Percentiles rank a stretch among this genome's conserved stretches.
Evolutionary conservation across 2,113 vertebrate genomes (phyloP).

Genomic region (Gasterosteus nipponicus): DNA sequence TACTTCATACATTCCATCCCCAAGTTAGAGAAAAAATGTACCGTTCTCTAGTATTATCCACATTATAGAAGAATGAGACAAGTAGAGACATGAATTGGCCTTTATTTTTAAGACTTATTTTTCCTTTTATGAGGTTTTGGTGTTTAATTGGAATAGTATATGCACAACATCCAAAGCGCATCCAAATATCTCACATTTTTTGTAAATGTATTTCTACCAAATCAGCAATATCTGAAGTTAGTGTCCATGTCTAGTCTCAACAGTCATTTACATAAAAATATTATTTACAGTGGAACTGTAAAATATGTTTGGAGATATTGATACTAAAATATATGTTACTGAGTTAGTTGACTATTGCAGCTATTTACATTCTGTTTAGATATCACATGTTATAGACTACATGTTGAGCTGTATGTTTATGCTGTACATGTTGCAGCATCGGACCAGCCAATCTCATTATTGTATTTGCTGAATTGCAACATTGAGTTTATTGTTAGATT

Average conservation of each 20-base stretch:
- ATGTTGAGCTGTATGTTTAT: slow-evolving; percentile 12
- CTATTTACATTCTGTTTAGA: slow-evolving; percentile 12
- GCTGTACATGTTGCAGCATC: slow-evolving; percentile 18
- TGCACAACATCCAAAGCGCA: slow-evolving; percentile 39
- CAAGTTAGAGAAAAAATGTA: slow-evolving; percentile 3
- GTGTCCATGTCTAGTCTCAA: slow-evolving; percentile 12
- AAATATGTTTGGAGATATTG: slow-evolving; percentile 21
- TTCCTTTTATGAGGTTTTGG: slow-evolving; percentile 34
- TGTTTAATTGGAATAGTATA: slow-evolving; percentile 18
- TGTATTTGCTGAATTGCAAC: background rate
- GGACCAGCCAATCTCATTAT: slow-evolving; percentile 1
- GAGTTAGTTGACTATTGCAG: background rate
- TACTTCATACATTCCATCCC: slow-evolving; percentile 65
- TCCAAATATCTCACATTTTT: slow-evolving; percentile 35
- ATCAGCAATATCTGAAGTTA: slow-evolving; percentile 19
- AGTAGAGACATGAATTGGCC: background rate
- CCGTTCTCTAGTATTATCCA: slow-evolving; percentile 1
- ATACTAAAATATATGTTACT: background rate
- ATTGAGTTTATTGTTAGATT: slow-evolving; percentile 19
- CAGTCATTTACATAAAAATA: background rate
- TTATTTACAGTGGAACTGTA: slow-evolving; percentile 16
- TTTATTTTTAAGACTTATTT: slow-evolving; percentile 7
- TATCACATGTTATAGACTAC: background rate
- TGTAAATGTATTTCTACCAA: slow-evolving; percentile 55
- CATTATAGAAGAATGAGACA: slow-evolving; percentile 15